Conservation (phyloP, 2,113 vertebrate species). For the Climacteris rufus region DNA sequence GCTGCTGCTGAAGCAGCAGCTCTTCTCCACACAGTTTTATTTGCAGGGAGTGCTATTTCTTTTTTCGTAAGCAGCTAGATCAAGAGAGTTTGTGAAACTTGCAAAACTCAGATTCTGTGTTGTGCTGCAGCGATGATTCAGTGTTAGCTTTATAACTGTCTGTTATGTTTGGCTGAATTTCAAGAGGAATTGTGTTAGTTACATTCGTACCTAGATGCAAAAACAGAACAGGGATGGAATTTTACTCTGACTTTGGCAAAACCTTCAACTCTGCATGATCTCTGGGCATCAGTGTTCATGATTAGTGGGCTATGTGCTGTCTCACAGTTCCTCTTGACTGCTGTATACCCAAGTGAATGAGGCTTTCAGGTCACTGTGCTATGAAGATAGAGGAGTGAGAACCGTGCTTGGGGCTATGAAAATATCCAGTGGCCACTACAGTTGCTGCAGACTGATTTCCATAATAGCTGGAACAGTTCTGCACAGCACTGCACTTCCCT, state of each 20-base stretch:
- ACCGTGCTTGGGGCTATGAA: fast-evolving
- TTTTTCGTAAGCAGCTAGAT: background rate
- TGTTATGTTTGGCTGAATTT: background rate
- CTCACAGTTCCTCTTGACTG: background rate
- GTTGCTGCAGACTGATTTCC: background rate
- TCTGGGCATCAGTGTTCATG: background rate
- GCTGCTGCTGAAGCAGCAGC: background rate
- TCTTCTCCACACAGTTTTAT: background rate
- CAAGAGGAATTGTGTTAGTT: background rate
- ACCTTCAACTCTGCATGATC: background rate
- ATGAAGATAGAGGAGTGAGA: background rate
- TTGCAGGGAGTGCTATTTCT: background rate
- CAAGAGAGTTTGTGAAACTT: background rate
- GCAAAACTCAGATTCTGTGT: background rate
- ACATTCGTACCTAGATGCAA: background rate
- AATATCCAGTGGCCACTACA: background rate
- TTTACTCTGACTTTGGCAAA: background rate
- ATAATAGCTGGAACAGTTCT: background rate
- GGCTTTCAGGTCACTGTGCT: background rate
- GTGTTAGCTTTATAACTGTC: background rate
- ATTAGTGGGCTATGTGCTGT: background rate
- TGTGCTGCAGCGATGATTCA: background rate
- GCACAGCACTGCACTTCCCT: background rate
- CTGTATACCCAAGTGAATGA: background rate
- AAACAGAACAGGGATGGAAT: background rate